Base-by-base conservation (phyloP, 2,888 invertebrate species). In the Pyrocoelia pectoralis region DNA sequence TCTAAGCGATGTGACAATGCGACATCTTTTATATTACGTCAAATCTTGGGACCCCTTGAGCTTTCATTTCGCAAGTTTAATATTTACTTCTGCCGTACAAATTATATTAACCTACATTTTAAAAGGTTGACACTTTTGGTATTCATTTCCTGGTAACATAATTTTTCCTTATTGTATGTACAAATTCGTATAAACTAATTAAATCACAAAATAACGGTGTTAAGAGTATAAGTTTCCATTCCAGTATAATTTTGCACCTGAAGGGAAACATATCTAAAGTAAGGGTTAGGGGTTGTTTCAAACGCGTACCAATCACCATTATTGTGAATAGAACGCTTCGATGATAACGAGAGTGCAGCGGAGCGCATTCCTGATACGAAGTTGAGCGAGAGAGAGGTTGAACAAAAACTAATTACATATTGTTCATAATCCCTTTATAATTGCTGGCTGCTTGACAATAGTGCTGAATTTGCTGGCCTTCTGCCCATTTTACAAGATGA, bases 371-470 rank as follows among this genome's bases (percentile, higher is more conserved):
- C 56, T 19, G 59, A 54, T 56, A 61, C 19, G 56, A 50, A 61
- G 41, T 19, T 48, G 40, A 19, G 56, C 59, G 66, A 58, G 67
- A 66, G 65, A 64, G 67, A 66, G 66, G 64, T 49, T 49, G 60
- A 63, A 70, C 72, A 75, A 73, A 72, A 72, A 75, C 74, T 76
- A 77, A 77, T 77, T 78, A 76, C 77, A 75, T 73, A 76, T 76
- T 74, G 76, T 75, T 75, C 74, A 75, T 78, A 77, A 79, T 78
- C 76, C 76, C 74, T 74, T 74, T 76, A 76, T 78, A 77, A 77
- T 77, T 76, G 75, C 74, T 74, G 76, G 74, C 76, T 71, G 75
- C 71, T 73, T 76, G 77, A 78, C 77, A 77, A 78, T 77, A 70
- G 74, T 66, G 73, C 72, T 64, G 72, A 71, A 61, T 69, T 61